phyloP scores from a whole-genome alignment of 2,888 invertebrate species.

The Halictus ligatus region DNA sequence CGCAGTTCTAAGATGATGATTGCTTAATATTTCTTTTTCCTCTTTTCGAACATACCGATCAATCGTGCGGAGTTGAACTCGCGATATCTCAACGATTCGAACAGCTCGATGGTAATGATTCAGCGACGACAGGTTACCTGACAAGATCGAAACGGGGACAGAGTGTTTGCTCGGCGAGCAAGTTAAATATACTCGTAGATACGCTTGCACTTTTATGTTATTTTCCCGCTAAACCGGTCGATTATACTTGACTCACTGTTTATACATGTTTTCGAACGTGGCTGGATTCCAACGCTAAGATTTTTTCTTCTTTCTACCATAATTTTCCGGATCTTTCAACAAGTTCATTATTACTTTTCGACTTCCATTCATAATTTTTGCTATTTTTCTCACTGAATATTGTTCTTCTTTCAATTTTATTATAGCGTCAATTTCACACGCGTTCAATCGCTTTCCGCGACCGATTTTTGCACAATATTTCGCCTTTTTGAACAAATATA shows the following conservation, averaged over 20 bases:
- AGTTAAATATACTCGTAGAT: constrained; percentile 44
- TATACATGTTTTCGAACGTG: background rate
- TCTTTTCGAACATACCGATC: background rate
- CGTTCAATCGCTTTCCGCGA: too few relatives aligned
- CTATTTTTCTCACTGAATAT: too few relatives aligned
- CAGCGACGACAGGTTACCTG: constrained; percentile 29
- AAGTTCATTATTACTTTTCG: too few relatives aligned
- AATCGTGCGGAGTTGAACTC: background rate
- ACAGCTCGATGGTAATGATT: constrained; percentile 7
- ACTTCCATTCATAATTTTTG: too few relatives aligned
- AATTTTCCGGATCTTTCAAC: too few relatives aligned
- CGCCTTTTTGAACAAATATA: too few relatives aligned
- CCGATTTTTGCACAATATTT: too few relatives aligned
- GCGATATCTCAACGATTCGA: constrained; percentile 5
- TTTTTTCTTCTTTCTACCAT: too few relatives aligned
- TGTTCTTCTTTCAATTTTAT: too few relatives aligned
- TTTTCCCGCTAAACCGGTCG: constrained; percentile 23
- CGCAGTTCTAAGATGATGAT: too few relatives aligned
- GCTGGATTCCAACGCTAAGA: background rate
- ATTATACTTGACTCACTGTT: constrained; percentile 22
- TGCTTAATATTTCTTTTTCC: background rate
- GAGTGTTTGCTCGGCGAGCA: constrained; percentile 27
- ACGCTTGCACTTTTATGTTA: constrained; percentile 18
- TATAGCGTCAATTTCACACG: too few relatives aligned
- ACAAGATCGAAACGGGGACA: constrained; percentile 19